Conservation (phyloP, 2,888 invertebrate genomes). For the Quadroppia sp. region DNA sequence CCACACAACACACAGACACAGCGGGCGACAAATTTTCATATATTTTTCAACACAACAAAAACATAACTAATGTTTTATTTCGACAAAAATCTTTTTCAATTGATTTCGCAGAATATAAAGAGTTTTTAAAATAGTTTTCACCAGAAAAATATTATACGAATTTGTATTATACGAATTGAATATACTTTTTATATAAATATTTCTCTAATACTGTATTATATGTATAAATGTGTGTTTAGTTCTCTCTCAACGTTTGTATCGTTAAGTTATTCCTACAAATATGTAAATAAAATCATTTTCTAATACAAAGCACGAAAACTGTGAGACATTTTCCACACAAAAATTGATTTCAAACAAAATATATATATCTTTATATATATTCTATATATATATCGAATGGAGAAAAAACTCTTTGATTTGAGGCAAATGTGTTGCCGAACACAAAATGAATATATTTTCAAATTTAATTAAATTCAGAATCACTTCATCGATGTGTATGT, state of each 20-base stretch:
- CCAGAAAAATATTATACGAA: slow-evolving; percentile 2
- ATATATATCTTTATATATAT: slow-evolving; percentile 6
- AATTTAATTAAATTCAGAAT: slow-evolving; percentile 32
- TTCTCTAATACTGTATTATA: slow-evolving; percentile 13
- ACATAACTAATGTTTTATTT: slow-evolving; percentile 22
- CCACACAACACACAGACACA: slow-evolving; percentile 15
- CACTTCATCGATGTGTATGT: slow-evolving; percentile 19
- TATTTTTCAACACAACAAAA: slow-evolving; percentile 12
- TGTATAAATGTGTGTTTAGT: slow-evolving; percentile 29
- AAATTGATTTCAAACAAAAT: slow-evolving; percentile 26
- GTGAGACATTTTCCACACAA: background rate
- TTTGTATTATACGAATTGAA: background rate
- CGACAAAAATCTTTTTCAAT: slow-evolving; percentile 28
- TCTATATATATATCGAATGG: background rate
- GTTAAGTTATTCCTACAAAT: slow-evolving; percentile 25
- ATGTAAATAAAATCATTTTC: slow-evolving; percentile 37
- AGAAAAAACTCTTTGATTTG: slow-evolving; percentile 20
- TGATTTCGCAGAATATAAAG: slow-evolving; percentile 11
- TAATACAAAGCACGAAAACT: slow-evolving; percentile 31
- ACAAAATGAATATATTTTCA: slow-evolving; percentile 6
- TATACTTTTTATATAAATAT: slow-evolving; percentile 13
- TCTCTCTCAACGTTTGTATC: background rate
- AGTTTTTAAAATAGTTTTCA: slow-evolving; percentile 25
- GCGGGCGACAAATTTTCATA: slow-evolving; percentile 34
- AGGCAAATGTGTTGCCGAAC: slow-evolving; percentile 12